phyloP scores from a whole-genome alignment of 2,797 vertebrate species.

The Alcedo atthis region DNA sequence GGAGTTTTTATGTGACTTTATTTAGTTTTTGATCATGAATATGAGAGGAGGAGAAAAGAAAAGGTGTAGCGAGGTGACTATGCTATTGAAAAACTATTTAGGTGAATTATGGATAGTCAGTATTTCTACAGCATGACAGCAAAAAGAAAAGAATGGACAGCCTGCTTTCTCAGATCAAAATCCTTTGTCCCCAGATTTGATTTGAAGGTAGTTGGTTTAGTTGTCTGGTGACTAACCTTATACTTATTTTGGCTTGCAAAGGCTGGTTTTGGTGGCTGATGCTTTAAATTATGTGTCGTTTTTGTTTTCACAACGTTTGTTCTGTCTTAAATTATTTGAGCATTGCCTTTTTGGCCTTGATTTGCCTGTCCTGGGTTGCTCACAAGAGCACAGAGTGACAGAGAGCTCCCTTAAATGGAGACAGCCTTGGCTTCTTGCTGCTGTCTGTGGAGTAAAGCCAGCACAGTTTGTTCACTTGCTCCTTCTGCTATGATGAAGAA shows the following conservation, averaged over 20 bases:
- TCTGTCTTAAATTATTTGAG: background rate
- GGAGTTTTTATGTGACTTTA: background rate
- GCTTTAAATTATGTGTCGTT: background rate
- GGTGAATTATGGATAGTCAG: background rate
- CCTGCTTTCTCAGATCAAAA: background rate
- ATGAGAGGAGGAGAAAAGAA: background rate
- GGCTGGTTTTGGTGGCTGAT: background rate
- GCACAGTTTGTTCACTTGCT: background rate
- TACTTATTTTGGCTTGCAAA: background rate
- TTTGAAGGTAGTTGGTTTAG: background rate
- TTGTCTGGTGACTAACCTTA: background rate
- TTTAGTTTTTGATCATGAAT: background rate
- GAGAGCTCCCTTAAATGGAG: background rate
- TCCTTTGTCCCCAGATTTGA: background rate
- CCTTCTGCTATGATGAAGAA: background rate
- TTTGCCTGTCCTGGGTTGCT: background rate
- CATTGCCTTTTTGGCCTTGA: background rate
- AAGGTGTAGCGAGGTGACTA: background rate
- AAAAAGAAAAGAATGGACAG: background rate
- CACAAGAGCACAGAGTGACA: background rate
- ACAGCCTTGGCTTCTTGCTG: background rate
- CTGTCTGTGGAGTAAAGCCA: slow-evolving; percentile 11
- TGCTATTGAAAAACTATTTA: background rate
- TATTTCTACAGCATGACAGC: background rate
- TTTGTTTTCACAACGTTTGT: background rate